Evolutionary conservation across 1,140 invertebrate genomes (phyloP).

Genomic region (Hydropsyche tenuis): DNA sequence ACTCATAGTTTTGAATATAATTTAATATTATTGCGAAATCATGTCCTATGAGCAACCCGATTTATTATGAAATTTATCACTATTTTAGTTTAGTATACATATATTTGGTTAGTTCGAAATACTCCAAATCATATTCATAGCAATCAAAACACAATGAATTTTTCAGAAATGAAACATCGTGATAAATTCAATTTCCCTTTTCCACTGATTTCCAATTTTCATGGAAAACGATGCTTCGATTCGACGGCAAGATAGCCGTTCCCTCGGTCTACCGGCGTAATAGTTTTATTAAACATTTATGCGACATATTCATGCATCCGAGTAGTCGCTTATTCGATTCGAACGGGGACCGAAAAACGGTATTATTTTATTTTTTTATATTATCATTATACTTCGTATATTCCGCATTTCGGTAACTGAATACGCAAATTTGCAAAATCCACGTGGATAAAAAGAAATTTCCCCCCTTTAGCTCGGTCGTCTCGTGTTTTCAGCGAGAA

Average conservation of each 20-base stretch:
- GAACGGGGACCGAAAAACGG: background rate
- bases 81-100: too few species aligned
- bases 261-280: background rate
- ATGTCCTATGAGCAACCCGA: too few species aligned
- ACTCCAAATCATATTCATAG: too few species aligned
- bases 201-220: background rate
- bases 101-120: too few species aligned
- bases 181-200: constrained; percentile 7
- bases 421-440: constrained; percentile 14
- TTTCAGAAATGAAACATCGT: too few species aligned
- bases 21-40: too few species aligned
- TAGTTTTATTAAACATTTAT: constrained; percentile 17
- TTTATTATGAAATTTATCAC: too few species aligned
- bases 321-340: constrained; percentile 15
- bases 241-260: constrained; percentile 1
- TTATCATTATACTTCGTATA: too few species aligned
- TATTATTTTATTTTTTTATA: background rate
- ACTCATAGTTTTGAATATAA: too few species aligned
- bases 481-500: constrained; percentile 45
- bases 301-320: background rate
- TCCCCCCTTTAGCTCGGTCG: constrained; percentile 33
- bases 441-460: constrained; percentile 37
- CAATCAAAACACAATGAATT: too few species aligned
- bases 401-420: constrained; percentile 2
- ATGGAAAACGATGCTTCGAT: background rate